Evolutionary conservation across 2,113 vertebrate species (phyloP).

Genomic region (Synodontis membranacea): DNA sequence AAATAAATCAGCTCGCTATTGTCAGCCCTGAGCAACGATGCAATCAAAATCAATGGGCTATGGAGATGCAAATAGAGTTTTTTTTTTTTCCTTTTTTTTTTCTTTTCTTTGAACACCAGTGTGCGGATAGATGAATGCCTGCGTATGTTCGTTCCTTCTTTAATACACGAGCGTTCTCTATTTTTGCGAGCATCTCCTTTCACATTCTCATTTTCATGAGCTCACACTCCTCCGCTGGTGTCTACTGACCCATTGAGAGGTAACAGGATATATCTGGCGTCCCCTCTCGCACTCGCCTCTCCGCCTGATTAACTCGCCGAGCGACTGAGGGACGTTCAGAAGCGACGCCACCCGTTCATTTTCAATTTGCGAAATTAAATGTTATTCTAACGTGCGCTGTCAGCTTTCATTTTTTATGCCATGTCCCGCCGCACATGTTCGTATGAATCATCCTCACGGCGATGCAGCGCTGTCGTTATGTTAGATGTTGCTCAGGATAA

Average conservation of each 20-base stretch:
- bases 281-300: not conserved
- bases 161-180: not conserved
- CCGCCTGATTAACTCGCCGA: slow-evolving; percentile 30
- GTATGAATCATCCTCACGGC: slow-evolving; percentile 6
- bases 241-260: slow-evolving; percentile 4
- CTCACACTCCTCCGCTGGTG: not conserved
- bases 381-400: slow-evolving; percentile 36
- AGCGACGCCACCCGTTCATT: slow-evolving; percentile 21
- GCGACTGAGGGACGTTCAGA: slow-evolving; percentile 30
- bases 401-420: slow-evolving; percentile 31
- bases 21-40: slow-evolving; percentile 46
- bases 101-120: slow-evolving; percentile 1
- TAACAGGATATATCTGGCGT: slow-evolving; percentile 31
- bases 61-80: slow-evolving; percentile 40
- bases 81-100: not conserved
- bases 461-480: not conserved
- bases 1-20: slow-evolving; percentile 45
- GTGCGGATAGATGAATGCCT: not conserved
- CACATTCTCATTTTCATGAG: not conserved
- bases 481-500: not conserved
- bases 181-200: not conserved
- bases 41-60: slow-evolving; percentile 53
- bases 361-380: slow-evolving; percentile 44
- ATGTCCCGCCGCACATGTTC: not conserved
- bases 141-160: not conserved